Base-by-base conservation (phyloP, 2,888 invertebrate genomes). In the Odontothrips loti region DNA sequence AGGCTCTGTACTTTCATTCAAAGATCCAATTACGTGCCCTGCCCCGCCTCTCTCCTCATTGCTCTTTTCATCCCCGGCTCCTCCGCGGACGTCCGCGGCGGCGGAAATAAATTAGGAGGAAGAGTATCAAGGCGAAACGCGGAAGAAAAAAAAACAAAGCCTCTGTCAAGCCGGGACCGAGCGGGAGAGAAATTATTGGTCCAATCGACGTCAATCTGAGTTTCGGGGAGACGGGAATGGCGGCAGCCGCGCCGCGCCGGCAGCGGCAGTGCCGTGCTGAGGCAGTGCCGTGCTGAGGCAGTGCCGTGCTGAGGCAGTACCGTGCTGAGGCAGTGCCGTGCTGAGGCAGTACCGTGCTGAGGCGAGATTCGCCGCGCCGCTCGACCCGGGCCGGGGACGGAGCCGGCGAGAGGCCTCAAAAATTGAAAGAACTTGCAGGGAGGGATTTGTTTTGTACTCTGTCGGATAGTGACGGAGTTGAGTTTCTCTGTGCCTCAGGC, bases 141-240 rank as follows among this genome's bases (percentile, higher is more conserved):
- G 51, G n/a, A 11, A 23, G 1, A 2, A 75, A 68, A 23, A 68
- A 75, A 75, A 27, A 27, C 1, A 27, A 75, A 75, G 68, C 68
- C 23, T 11, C 23, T 68, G 68, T 4, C 23, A 75, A 27, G 27
- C 27, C 15, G 15, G 15, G 58, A 15, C 20, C 58, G 58, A n/a
- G 15, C 17, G 20, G 17, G 58, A 51, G 51, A 6, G 51, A 75
- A 75, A 75, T 75, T 75, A 75, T 75, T 75, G 68, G 68, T 27
- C 68, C 68, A 75, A 75, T 75, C 68, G 68, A 75, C 68, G 68
- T 75, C 27, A 27, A 75, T 75, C 68, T 27, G 58, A 58, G 58
- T 58, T 58, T 58, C 15, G 17, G 17, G 58, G 34, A 43, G 3
- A 43, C 34, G 34, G 34, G 34, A 6, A 6, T 43, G 51, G 17